Evolutionary conservation across 2,797 vertebrate species (phyloP).

Genomic region (Paedocypris micromegethes): DNA sequence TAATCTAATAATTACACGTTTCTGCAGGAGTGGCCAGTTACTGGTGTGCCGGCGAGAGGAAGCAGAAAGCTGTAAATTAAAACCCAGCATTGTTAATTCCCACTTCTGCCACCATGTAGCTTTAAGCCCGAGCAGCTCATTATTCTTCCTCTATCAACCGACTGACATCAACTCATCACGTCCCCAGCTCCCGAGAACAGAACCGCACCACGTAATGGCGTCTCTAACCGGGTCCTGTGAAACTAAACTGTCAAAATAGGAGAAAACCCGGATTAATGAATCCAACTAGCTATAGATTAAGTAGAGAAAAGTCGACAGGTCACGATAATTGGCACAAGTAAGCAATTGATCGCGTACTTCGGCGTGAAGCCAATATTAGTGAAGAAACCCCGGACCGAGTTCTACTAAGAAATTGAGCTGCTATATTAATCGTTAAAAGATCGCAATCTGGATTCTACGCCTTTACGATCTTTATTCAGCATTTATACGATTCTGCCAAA

Average conservation of each 20-base stretch:
- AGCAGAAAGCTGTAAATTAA: slow-evolving; percentile 12
- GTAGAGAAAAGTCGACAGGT: not conserved
- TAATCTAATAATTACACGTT: too few species aligned
- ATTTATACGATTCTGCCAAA: too few species aligned
- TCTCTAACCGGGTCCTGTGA: too few species aligned
- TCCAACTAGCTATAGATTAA: not conserved
- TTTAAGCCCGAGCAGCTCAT: slow-evolving; percentile 5
- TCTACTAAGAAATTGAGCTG: not conserved
- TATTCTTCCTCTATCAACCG: not conserved
- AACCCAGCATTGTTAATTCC: slow-evolving; percentile 6
- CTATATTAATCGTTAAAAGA: too few species aligned
- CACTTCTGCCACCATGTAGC: slow-evolving; percentile 7
- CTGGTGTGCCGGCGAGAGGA: not conserved
- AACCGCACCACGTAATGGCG: too few species aligned
- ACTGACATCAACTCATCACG: slow-evolving; percentile 17
- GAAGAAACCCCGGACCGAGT: not conserved
- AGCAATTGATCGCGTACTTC: not conserved
- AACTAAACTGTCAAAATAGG: not conserved
- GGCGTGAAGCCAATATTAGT: not conserved
- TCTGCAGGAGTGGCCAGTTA: not conserved
- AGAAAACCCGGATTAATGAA: not conserved
- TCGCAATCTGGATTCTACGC: too few species aligned
- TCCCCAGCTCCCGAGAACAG: slow-evolving; percentile 10
- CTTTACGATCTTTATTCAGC: too few species aligned
- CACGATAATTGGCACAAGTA: not conserved